Percentiles rank a stretch among this genome's conserved stretches.
Evolutionary conservation across 2,113 vertebrate genomes (phyloP).

Genomic region (Dicrurus megarhynchus): DNA sequence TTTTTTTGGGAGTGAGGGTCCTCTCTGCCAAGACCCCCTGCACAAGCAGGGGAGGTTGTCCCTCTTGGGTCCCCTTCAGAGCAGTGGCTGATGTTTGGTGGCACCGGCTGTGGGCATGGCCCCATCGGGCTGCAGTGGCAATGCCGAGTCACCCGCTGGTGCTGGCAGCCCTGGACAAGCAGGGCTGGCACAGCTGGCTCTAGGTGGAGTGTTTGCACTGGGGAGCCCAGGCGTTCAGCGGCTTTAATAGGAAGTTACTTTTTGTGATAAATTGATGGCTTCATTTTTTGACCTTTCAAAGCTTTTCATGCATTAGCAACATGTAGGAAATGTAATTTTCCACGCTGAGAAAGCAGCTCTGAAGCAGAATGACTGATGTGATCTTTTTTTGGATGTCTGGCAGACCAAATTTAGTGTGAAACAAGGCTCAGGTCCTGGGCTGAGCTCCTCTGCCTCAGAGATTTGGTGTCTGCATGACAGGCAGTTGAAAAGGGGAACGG

Average conservation of each 20-base stretch:
- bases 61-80: neutral
- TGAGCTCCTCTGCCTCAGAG: neutral
- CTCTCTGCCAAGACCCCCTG: neutral
- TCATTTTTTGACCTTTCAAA: slow-evolving; percentile 32
- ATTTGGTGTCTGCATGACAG: neutral
- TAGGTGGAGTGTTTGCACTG: neutral
- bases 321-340: neutral
- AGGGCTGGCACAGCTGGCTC: neutral
- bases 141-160: accelerated
- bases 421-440: neutral
- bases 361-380: neutral
- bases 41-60: neutral
- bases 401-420: neutral
- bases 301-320: neutral
- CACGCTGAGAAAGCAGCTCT: neutral
- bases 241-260: neutral
- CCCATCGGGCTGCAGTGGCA: accelerated
- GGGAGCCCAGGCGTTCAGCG: neutral
- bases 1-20: neutral
- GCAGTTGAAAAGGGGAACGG: neutral
- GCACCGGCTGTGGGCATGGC: accelerated
- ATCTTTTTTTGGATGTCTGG: neutral
- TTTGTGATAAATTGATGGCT: neutral
- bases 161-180: neutral
- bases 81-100: neutral